Conservation (phyloP, 2,888 invertebrate species). For the Cantharis nigra region DNA sequence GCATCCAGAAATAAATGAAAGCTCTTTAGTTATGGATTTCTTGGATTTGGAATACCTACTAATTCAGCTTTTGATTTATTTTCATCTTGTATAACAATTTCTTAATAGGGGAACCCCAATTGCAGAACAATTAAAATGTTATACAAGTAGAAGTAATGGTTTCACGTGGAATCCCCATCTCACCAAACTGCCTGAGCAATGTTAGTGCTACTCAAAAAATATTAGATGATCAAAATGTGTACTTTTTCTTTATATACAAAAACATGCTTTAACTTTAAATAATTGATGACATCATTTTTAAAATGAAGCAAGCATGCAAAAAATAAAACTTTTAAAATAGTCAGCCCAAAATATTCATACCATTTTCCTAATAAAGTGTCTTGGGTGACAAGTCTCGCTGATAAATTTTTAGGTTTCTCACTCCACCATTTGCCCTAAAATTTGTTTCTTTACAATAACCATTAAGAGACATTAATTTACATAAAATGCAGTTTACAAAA, state of each 20-base stretch:
- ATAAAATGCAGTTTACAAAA: background rate
- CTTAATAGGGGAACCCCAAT: background rate
- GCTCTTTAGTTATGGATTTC: background rate
- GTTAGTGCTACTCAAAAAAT: background rate
- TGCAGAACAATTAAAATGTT: background rate
- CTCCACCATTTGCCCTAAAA: slow-evolving; percentile 64
- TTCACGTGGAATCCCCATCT: background rate
- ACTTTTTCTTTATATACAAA: background rate
- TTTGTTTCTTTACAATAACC: slow-evolving; percentile 28
- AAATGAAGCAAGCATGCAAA: slow-evolving; percentile 19
- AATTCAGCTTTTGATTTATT: background rate
- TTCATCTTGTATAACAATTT: background rate
- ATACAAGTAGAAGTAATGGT: background rate
- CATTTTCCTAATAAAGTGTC: slow-evolving; percentile 57
- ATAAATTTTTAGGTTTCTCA: slow-evolving; percentile 62
- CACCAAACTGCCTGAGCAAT: background rate
- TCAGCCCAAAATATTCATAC: slow-evolving; percentile 38
- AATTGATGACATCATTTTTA: background rate
- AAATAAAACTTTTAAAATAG: slow-evolving; percentile 9
- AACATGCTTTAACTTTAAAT: background rate
- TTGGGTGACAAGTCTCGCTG: slow-evolving; percentile 64
- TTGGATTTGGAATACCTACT: background rate
- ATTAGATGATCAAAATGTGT: background rate
- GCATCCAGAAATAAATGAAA: background rate
- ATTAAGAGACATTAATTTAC: background rate